Evolutionary conservation across 2,113 vertebrate genomes (phyloP).

Genomic region (Etia nguti): DNA sequence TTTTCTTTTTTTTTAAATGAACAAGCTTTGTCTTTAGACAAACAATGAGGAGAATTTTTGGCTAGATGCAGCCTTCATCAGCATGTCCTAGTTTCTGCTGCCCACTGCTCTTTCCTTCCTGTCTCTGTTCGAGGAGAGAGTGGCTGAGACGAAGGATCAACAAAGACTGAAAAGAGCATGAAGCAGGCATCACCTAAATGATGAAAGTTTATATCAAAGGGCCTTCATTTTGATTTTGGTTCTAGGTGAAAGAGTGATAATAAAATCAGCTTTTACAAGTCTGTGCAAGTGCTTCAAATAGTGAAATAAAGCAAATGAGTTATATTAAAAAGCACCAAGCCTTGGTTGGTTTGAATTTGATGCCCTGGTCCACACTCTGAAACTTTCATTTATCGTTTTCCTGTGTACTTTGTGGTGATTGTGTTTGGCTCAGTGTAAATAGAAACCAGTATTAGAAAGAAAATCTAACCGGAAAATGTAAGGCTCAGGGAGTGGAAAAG

Average conservation of each 20-base stretch:
- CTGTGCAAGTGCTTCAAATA: neutral
- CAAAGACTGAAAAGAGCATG: neutral
- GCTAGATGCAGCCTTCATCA: constrained; percentile 18
- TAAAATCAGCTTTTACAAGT: neutral
- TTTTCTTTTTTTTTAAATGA: neutral
- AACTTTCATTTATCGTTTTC: neutral
- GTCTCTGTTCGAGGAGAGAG: neutral
- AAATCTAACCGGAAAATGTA: constrained; percentile 15
- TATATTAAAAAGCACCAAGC: fast-evolving
- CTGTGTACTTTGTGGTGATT: constrained; percentile 4
- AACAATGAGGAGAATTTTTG: constrained; percentile 1
- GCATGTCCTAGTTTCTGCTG: constrained; percentile 12
- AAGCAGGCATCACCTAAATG: neutral
- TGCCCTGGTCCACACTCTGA: neutral
- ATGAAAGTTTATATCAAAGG: neutral
- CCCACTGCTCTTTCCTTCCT: constrained; percentile 3
- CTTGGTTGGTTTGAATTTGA: neutral
- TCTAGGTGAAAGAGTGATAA: neutral
- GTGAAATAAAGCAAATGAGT: neutral
- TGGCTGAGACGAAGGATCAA: neutral
- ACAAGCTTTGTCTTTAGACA: constrained; percentile 10
- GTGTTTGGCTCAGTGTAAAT: neutral
- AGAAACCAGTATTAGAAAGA: neutral
- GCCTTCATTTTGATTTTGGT: neutral
- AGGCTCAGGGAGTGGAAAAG: constrained; percentile 40